Evolutionary conservation across 2,113 vertebrate genomes (phyloP).

Genomic region (Calidris pygmaea): DNA sequence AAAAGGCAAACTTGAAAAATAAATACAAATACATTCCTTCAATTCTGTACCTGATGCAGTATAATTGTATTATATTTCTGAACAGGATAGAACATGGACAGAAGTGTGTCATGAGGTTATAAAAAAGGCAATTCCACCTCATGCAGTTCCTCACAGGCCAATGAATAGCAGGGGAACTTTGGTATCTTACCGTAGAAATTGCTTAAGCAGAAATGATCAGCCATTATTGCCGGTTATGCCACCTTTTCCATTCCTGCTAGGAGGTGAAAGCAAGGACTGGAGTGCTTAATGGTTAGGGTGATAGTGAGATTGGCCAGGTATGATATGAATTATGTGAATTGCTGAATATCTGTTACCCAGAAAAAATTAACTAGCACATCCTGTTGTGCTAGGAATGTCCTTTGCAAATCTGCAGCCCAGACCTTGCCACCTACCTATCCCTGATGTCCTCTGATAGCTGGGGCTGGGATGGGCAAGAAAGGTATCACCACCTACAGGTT

Average conservation of each 20-base stretch:
- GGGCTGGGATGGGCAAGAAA: not conserved
- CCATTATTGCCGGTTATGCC: not conserved
- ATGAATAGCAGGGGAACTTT: not conserved
- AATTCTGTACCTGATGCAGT: not conserved
- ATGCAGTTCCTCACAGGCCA: not conserved
- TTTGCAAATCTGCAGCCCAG: not conserved
- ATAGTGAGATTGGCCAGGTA: not conserved
- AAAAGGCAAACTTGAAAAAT: not conserved
- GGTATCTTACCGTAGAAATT: not conserved
- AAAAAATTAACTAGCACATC: not conserved
- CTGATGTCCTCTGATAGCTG: not conserved
- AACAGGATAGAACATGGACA: not conserved
- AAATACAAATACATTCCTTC: not conserved
- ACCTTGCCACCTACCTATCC: not conserved
- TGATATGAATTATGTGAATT: not conserved
- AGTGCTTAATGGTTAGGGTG: not conserved
- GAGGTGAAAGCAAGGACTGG: not conserved
- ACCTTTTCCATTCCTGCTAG: not conserved
- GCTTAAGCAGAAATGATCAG: not conserved
- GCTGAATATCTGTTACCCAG: not conserved
- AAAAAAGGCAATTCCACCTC: not conserved
- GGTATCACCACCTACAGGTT: not conserved
- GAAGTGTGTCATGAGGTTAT: not conserved
- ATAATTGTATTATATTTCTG: not conserved
- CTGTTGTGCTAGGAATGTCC: not conserved